These are phyloP conservation scores for Psittacus erithacus DNA, from an alignment of 2,113 vertebrate species.

Conservation along the genomic window DNA sequence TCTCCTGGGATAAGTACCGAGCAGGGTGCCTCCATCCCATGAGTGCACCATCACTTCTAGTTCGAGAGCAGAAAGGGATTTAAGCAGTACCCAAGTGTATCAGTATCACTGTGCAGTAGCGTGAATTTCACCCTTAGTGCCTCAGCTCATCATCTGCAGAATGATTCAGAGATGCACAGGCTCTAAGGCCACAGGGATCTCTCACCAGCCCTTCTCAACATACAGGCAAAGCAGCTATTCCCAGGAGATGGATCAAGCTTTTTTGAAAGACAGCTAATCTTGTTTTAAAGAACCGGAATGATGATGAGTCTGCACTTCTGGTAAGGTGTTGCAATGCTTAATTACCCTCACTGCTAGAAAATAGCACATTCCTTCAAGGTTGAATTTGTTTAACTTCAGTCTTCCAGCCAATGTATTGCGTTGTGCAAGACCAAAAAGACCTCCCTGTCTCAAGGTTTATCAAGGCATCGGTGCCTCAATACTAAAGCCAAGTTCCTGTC, in stretches of 20 bases:
- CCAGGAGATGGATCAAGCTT: neutral
- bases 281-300: neutral
- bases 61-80: neutral
- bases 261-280: constrained; percentile 7
- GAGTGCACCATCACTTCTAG: neutral
- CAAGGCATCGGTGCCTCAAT: neutral
- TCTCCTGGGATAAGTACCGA: neutral
- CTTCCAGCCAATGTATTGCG: neutral
- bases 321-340: neutral
- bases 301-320: neutral
- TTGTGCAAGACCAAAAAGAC: neutral
- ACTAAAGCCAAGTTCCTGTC: neutral
- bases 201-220: neutral
- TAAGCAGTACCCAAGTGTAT: neutral
- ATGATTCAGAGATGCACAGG: neutral
- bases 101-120: neutral
- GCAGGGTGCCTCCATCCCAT: neutral
- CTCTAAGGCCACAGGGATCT: neutral
- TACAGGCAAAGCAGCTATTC: neutral
- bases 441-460: neutral
- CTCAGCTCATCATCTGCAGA: neutral
- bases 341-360: neutral
- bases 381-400: neutral
- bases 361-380: neutral
- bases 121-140: neutral